Base-by-base conservation (phyloP, 2,113 vertebrate species). In the Chlamydotis undulata region DNA sequence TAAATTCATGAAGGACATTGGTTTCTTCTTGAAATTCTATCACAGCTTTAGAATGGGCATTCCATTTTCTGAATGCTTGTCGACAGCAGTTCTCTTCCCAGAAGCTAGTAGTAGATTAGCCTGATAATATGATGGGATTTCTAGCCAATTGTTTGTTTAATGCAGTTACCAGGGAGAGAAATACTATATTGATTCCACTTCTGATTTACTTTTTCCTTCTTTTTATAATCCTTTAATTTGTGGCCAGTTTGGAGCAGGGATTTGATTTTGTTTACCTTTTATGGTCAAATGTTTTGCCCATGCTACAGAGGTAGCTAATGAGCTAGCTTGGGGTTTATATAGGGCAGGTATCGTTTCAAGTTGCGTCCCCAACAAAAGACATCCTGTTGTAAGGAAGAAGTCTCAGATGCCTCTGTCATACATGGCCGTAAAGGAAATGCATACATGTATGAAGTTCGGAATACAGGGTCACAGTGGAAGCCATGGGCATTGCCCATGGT, bases 11-110 rank as follows among this genome's bases (percentile, higher is more conserved):
- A 80, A 53, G 60, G 45, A 71, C 18, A 10, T 39, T 79, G 26
- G 33, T 78, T 91, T 75, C 68, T 65, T 85, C 31, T 50, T 83
- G 49, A 92, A 88, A 90, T 91, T 87, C 79, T 90, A 55, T 86
- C 68, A 63, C n/a, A 92, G 83, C 31, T 52, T 70, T 67, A 55
- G 39, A 75, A 70, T 33, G 28, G 16, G 21, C 18, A 49, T 80
- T 90, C 63, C 12, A 28, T 93, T 95, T 90, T 57, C 78, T 86
- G 53, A 88, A 80, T 33, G 26, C 50, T 49, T 79, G 75, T 88
- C 68, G 69, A 24, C 60, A 88, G 61, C 12, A 24, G 29, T 49
- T 94, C 65, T 86, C 25, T 61, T 90, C 77, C 71, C n/a, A 65
- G 47, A 67, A 86, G 41, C 77, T 65, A 83, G 29, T 57, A 45